A percentile compares a stretch with the other conserved stretches of the same genome.
These are phyloP conservation scores for Agrochola lychnidis DNA, from an alignment of 2,888 invertebrate species.

Conservation along the genomic window DNA sequence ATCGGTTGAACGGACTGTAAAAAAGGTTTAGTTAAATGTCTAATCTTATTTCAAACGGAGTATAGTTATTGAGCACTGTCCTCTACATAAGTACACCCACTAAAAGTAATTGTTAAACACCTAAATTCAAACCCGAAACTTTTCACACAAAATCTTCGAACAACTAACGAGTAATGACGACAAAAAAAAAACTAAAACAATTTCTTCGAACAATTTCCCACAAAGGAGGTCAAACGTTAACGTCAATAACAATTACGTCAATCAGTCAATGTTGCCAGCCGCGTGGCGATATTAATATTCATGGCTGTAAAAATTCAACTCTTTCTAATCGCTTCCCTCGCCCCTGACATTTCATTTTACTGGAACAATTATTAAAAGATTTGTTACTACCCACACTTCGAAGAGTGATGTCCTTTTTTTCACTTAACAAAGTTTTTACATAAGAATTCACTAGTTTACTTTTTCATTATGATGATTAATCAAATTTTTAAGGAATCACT, in stretches of 20 bases:
- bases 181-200: not conserved
- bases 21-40: too few species aligned
- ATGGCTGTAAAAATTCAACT: slow-evolving; percentile 11
- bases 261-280: slow-evolving; percentile 6
- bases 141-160: not conserved
- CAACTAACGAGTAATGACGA: not conserved
- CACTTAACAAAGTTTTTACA: too few species aligned
- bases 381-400: slow-evolving; percentile 4
- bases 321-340: slow-evolving; percentile 9
- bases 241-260: slow-evolving; percentile 21
- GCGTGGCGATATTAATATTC: slow-evolving; percentile 32
- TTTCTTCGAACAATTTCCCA: slow-evolving; percentile 3
- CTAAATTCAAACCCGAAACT: too few species aligned
- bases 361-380: slow-evolving; percentile 10
- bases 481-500: too few species aligned
- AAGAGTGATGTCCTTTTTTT: not conserved
- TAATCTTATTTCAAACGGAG: too few species aligned
- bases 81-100: too few species aligned
- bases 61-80: too few species aligned
- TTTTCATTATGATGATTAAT: not conserved
- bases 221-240: slow-evolving; percentile 32
- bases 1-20: too few species aligned
- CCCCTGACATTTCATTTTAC: slow-evolving; percentile 18
- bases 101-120: too few species aligned
- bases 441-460: not conserved